phyloP scores from a whole-genome alignment of 2,797 vertebrate genomes.

The Rhinoraja longicauda region DNA sequence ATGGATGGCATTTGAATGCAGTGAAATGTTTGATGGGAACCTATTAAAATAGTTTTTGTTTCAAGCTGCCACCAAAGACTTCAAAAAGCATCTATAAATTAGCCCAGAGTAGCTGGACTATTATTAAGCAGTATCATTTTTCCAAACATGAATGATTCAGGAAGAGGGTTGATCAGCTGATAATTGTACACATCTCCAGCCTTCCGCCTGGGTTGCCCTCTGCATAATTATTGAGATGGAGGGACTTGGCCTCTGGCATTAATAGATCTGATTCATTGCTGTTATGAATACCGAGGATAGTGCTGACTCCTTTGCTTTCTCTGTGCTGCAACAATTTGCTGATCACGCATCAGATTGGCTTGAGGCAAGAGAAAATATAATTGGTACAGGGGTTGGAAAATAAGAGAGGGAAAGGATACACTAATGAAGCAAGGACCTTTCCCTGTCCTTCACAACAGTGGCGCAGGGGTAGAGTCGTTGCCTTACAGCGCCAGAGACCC shows the following conservation, averaged over 20 bases:
- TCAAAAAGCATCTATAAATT: not conserved
- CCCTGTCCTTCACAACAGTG: not conserved
- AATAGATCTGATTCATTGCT: not conserved
- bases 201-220: not conserved
- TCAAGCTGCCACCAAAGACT: not conserved
- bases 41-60: slow-evolving; percentile 12
- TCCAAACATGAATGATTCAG: not conserved
- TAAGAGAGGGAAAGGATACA: not conserved
- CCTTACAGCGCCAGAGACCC: too few relatives aligned
- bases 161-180: not conserved
- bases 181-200: not conserved
- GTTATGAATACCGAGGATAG: not conserved
- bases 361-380: not conserved
- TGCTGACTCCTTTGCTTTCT: not conserved
- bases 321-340: not conserved
- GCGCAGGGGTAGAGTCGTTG: not conserved
- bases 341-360: not conserved
- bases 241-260: not conserved
- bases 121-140: not conserved
- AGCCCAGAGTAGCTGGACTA: not conserved
- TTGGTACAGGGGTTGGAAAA: not conserved
- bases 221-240: not conserved
- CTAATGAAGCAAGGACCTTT: not conserved
- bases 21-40: slow-evolving; percentile 7
- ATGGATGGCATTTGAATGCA: slow-evolving; percentile 15